Evolutionary conservation across 2,113 vertebrate genomes (phyloP).

Genomic region (Phrynocephalus versicolor): DNA sequence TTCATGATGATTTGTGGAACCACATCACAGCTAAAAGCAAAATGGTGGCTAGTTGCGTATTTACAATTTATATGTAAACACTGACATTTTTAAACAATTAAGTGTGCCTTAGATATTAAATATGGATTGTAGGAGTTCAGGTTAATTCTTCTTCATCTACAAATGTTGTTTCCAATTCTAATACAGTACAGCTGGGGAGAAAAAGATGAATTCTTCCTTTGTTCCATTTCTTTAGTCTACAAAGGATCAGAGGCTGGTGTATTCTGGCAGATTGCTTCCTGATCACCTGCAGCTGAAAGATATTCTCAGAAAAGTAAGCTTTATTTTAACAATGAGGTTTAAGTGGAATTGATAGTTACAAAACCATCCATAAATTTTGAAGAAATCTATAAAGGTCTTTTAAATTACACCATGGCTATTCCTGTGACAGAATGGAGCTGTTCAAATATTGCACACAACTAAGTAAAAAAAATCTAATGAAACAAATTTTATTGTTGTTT

Average conservation of each 20-base stretch:
- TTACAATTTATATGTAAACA: not conserved
- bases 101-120: slow-evolving; percentile 29
- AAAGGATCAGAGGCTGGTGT: slow-evolving; percentile 93
- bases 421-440: not conserved
- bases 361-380: not conserved
- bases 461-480: slow-evolving; percentile 15
- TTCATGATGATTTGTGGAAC: not conserved
- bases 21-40: not conserved
- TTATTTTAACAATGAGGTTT: slow-evolving; percentile 41
- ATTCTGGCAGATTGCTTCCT: slow-evolving; percentile 91
- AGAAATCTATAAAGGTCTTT: not conserved
- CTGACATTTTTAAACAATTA: slow-evolving; percentile 5
- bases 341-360: not conserved
- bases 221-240: slow-evolving; percentile 80
- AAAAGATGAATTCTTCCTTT: slow-evolving; percentile 75
- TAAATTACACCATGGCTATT: not conserved
- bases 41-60: not conserved
- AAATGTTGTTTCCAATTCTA: slow-evolving; percentile 50
- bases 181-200: slow-evolving; percentile 54
- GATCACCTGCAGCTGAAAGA: slow-evolving; percentile 94
- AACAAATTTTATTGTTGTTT: not conserved
- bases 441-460: not conserved
- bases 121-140: not conserved
- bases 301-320: slow-evolving; percentile 91
- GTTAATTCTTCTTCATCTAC: slow-evolving; percentile 45